Percentiles rank a stretch among this genome's conserved stretches.
These are phyloP conservation scores for Tromatobia lineatoria DNA, from an alignment of 2,888 invertebrate genomes.

Conservation along the genomic window DNA sequence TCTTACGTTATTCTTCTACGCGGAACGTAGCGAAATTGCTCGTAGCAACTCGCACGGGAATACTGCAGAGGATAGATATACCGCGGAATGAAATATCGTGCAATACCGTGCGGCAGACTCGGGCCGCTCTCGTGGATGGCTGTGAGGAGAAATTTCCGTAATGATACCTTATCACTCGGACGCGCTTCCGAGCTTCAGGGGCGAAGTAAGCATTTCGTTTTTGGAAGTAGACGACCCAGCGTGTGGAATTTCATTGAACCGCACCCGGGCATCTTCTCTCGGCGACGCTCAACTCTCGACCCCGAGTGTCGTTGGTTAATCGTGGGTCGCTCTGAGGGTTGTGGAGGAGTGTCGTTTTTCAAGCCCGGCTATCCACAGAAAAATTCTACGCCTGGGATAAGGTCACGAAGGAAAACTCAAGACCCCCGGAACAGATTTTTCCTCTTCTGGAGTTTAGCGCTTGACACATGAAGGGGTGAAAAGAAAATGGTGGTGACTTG, in stretches of 20 bases:
- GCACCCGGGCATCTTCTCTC: slow-evolving; percentile 12
- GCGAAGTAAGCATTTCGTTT: slow-evolving; percentile 46
- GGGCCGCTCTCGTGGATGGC: slow-evolving; percentile 11
- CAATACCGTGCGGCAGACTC: slow-evolving; percentile 65
- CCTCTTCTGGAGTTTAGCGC: neutral
- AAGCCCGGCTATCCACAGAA: slow-evolving; percentile 2
- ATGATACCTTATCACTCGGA: slow-evolving; percentile 67
- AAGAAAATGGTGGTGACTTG: neutral
- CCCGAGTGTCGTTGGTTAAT: slow-evolving; percentile 45
- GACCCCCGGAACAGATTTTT: slow-evolving; percentile 24
- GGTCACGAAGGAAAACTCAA: slow-evolving; percentile 17
- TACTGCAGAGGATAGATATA: slow-evolving; percentile 66
- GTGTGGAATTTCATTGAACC: slow-evolving; percentile 62
- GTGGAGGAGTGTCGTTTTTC: slow-evolving; percentile 32
- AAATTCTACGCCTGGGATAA: neutral
- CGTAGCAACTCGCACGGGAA: slow-evolving; percentile 68
- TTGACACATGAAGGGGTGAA: neutral
- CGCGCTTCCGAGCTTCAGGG: slow-evolving; percentile 50
- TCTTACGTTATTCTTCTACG: slow-evolving; percentile 48
- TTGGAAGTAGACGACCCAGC: slow-evolving; percentile 4
- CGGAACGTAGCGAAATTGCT: slow-evolving; percentile 70
- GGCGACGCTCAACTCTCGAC: slow-evolving; percentile 33
- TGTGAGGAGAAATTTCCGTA: slow-evolving; percentile 55
- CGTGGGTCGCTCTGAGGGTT: slow-evolving; percentile 21
- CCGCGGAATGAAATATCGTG: slow-evolving; percentile 75